Conservation (phyloP, 2,888 invertebrate species). For the Hydrotaea diabolus region DNA sequence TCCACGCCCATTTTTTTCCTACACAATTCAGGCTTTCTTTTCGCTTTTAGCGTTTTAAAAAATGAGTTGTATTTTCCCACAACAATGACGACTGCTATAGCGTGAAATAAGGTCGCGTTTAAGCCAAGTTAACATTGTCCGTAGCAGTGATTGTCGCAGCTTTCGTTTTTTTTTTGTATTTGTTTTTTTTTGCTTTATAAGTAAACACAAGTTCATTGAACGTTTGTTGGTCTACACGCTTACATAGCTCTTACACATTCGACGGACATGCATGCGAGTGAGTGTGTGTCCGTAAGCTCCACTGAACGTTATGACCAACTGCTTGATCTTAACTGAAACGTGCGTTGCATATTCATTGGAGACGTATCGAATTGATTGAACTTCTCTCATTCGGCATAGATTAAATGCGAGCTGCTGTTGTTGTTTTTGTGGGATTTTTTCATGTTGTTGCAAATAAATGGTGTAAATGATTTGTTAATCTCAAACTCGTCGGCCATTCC, state of each 20-base stretch:
- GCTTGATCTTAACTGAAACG: slow-evolving; percentile 31
- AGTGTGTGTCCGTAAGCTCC: background rate
- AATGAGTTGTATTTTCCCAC: too few species aligned
- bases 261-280: background rate
- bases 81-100: background rate
- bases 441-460: slow-evolving; percentile 20
- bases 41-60: too few species aligned
- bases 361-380: slow-evolving; percentile 16
- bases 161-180: slow-evolving; percentile 39
- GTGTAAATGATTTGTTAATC: slow-evolving; percentile 56
- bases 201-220: slow-evolving; percentile 64
- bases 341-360: slow-evolving; percentile 24
- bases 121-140: background rate
- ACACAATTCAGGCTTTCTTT: too few species aligned
- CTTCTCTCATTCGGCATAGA: slow-evolving; percentile 5
- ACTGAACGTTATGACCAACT: slow-evolving; percentile 10
- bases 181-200: background rate
- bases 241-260: slow-evolving; percentile 4
- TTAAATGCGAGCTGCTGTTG: background rate
- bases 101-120: background rate
- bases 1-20: too few species aligned
- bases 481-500: background rate
- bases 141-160: slow-evolving; percentile 46
- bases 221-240: slow-evolving; percentile 43
- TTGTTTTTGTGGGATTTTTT: background rate